Base-by-base conservation (phyloP, 1,140 invertebrate genomes). In the Euschistus heros region DNA sequence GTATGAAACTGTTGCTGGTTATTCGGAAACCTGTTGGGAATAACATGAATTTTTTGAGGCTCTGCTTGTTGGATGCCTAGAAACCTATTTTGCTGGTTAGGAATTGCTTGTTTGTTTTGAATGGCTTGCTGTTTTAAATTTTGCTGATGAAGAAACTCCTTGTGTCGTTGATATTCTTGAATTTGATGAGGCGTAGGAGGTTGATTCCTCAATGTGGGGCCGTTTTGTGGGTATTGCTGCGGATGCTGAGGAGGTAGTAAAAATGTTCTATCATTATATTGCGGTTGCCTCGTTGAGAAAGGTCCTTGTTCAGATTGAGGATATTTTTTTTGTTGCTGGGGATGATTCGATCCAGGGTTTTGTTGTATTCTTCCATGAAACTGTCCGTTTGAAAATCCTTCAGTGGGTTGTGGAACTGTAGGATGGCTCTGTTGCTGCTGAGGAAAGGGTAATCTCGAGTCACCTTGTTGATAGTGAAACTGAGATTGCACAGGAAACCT, bases 91-190 rank as follows among this genome's bases (percentile, higher is more conserved):
- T 59, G 62, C 57, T 44, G 59, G 22, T 65, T 30, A 67, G 67
- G 68, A 10, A 66, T 26, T 44, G 65, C 71, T 69, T 72, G 72
- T 26, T 66, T 70, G 26, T 47, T 37, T 37, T 37, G 33, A 37
- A 37, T n/a, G 46, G 69, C 67, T 70, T 73, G 69, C 37, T 73
- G 70, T 26, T 66, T 69, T 54, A 74, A 73, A 68, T 72, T 73
- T 70, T 76, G 76, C 24, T 73, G 71, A 33, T 72, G 68, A 66
- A 71, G 69, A 13, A 64, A 66, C 65, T 72, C 70, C 60, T 70
- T 81, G 17, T 81, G 74, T 70, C 80, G 76, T 68, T 78, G 76
- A 13, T 74, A 71, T 67, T 78, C 69, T 70, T 24, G 60, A 63
- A 69, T 72, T 71, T 55, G 74, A 47, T 67, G 20, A 15, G 65